These are phyloP conservation scores for Drosophila nr. perissopoda DNA, from an alignment of 2,888 invertebrate species.

Conservation along the genomic window DNA sequence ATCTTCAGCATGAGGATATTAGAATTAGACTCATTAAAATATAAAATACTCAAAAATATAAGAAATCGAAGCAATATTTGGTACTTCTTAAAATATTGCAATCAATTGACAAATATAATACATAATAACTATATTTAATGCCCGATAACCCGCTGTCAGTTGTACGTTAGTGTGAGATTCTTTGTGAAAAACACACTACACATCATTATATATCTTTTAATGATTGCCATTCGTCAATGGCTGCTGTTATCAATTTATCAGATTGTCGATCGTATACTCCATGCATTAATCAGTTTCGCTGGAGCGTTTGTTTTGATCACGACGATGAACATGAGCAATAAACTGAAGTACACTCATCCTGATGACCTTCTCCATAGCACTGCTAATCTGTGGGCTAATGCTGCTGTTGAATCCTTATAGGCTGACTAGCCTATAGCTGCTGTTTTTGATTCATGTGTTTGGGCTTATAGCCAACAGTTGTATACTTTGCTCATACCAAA, in stretches of 20 bases:
- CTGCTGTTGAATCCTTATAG: slow-evolving; percentile 39
- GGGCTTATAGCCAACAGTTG: slow-evolving; percentile 8
- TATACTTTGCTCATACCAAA: slow-evolving; percentile 27
- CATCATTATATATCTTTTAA: neutral
- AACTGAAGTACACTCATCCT: slow-evolving; percentile 21
- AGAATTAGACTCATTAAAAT: neutral
- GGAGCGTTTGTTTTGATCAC: slow-evolving; percentile 35
- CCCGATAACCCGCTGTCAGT: neutral
- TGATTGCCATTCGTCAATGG: slow-evolving; percentile 55
- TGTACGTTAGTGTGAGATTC: neutral
- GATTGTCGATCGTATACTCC: neutral
- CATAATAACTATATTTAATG: slow-evolving; percentile 15
- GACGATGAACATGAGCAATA: slow-evolving; percentile 29
- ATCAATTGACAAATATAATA: neutral
- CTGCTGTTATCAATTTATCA: slow-evolving; percentile 37
- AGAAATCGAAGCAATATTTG: neutral
- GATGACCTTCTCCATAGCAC: neutral
- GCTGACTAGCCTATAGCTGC: slow-evolving; percentile 6
- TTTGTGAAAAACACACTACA: slow-evolving; percentile 26
- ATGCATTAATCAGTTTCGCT: slow-evolving; percentile 25
- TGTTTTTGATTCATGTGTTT: slow-evolving; percentile 38
- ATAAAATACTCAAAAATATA: neutral
- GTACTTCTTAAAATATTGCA: neutral
- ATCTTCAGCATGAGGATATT: neutral
- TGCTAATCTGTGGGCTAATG: slow-evolving; percentile 21